Evolutionary conservation across 2,113 vertebrate genomes (phyloP), one percentile per base, ranked within the genome.

Genomic region (Chaenogobius annularis): DNA sequence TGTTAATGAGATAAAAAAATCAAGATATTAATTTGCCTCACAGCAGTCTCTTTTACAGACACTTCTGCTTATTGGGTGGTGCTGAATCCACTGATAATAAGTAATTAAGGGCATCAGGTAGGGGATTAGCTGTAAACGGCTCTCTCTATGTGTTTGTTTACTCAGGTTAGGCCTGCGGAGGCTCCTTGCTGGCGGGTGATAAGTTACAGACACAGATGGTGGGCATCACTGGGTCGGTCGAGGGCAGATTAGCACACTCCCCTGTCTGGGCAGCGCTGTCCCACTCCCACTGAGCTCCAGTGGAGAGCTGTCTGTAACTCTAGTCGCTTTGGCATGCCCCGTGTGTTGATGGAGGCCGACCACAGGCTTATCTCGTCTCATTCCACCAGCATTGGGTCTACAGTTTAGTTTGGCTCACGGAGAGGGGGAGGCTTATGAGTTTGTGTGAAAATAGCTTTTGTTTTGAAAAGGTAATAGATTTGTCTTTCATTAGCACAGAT

Each of bases 151-250:
- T 83, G 83, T 85, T 84, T 92, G 88, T 90, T 87, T 91, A 81
- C 83, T 78, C 48, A 72, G 84, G 72, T 81, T 70, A 56, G 64
- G 77, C 78, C 78, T 88, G 87, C 46, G 12, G 83, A 84, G 86
- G 82, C 81, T 87, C 69, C 90, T 79, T 84, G 75, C 74, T 17
- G n/a, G 67, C 66, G 77, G 87, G 77, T 89, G 91, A 91, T 87
- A 84, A 90, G 79, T 86, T 86, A 83, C 88, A 92, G 87, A 88
- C 88, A 87, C 92, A 93, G 92, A 91, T 93, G 92, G 88, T 88
- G 87, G 89, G 80, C 91, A 92, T 93, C 91, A 92, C 73, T 79
- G 69, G 72, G 72, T 82, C 11, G 80, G 78, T 82, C 75, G 79
- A 81, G 83, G 82, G 89, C 79, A 91, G 88, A 93, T 93, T 92